These are phyloP conservation scores for Ophion slaviceki DNA, from an alignment of 2,888 invertebrate species.

Conservation along the genomic window DNA sequence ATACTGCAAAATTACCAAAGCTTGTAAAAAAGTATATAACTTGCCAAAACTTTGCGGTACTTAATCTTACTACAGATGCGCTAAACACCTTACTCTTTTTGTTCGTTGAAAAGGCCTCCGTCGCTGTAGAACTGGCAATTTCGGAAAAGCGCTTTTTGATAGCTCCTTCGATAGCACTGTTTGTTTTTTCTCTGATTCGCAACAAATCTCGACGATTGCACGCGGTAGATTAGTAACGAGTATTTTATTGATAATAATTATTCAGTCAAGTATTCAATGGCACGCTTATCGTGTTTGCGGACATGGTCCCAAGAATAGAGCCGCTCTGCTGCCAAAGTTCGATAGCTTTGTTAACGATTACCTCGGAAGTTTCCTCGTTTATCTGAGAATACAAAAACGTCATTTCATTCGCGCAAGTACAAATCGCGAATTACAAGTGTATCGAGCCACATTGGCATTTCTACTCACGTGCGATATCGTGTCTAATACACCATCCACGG, in stretches of 20 bases:
- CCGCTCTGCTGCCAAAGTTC: conserved; percentile 94
- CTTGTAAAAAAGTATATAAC: too few species aligned
- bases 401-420: conserved; percentile 21
- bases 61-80: too few species aligned
- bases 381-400: conserved; percentile 84
- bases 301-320: conserved; percentile 83
- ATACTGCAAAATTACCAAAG: too few species aligned
- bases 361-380: conserved; percentile 91
- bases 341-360: conserved; percentile 93
- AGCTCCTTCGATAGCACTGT: not conserved
- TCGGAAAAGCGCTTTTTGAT: not conserved
- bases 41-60: too few species aligned
- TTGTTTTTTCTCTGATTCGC: conserved; percentile 17
- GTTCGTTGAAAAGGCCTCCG: not conserved
- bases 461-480: conserved; percentile 88
- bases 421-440: not conserved
- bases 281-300: conserved; percentile 72
- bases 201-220: conserved; percentile 18
- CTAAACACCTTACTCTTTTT: not conserved
- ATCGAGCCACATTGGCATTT: not conserved
- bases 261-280: conserved; percentile 65
- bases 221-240: conserved; percentile 25
- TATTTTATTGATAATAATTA: conserved; percentile 47
- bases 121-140: not conserved
- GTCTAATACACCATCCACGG: conserved; percentile 86